Base-by-base conservation (phyloP, 1,140 invertebrate species). In the Latrodectus geometricus region DNA sequence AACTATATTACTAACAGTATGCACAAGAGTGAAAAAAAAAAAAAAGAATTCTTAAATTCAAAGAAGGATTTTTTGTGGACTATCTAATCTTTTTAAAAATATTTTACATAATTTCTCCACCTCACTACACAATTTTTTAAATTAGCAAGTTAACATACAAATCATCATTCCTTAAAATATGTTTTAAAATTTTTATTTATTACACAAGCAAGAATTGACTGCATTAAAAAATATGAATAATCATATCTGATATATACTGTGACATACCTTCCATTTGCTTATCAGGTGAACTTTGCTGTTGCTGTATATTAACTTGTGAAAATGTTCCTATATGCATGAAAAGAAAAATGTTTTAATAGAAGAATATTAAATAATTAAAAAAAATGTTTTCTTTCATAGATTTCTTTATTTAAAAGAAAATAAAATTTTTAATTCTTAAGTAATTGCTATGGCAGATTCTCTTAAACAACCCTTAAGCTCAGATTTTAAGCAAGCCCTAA, bases 191-290 rank as follows among this genome's bases (percentile, higher is more conserved):
- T 12, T 7, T 23, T 8, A 70, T 70, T 70, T 23, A 8, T 21
- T 12, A 17, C 4, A 70, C 20, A n/a, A 12, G 3, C 4, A 23
- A 35, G 35, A 5, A 35, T 35, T 35, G 35, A 35, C 35, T 12
- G n/a, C n/a, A 52, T 52, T 12, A 75, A 56, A 77, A 9, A 76
- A 35, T 35, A 23, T 15, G 54, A 77, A 77, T 1, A 35, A 77
- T 48, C 9, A 68, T 50, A 20, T 20, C 8, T 49, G 35, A 79
- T n/a, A 9, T 20, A 79, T 11, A 79, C 12, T 68, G n/a, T 5
- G 21, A 56, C 21, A 54, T 89, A 92, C 91, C 91, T 90, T 91
- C 91, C 69, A 91, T 90, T 86, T 91, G 91, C 88, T 92, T 92
- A 20, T 90, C 91, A 52, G 90, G 90, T 88, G 61, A 83, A 82